Percentiles rank a stretch among this genome's conserved stretches.
Conservation (phyloP, 2,797 vertebrate genomes). For the Choloepus didactylus region DNA sequence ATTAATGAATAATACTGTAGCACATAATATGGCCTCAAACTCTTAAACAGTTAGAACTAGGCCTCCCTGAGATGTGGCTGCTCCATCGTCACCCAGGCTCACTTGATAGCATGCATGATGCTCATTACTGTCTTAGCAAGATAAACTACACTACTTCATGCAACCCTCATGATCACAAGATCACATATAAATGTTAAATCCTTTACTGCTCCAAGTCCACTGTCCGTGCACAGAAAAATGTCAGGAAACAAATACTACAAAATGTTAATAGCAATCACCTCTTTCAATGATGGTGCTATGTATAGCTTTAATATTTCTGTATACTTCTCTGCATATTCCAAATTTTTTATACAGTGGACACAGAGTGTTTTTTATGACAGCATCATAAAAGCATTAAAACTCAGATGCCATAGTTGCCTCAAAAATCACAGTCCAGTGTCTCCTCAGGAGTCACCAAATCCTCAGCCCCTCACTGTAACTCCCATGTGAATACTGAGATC, state of each 20-base stretch:
- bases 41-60: background rate
- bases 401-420: background rate
- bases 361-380: background rate
- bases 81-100: background rate
- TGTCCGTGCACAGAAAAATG: background rate
- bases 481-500: background rate
- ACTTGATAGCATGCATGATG: background rate
- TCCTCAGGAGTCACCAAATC: background rate
- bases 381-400: background rate
- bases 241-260: background rate
- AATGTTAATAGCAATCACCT: background rate
- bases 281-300: background rate
- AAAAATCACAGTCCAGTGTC: background rate
- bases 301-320: background rate
- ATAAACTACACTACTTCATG: background rate
- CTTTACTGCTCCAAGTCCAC: background rate
- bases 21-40: background rate
- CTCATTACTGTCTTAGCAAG: background rate
- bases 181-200: background rate
- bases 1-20: background rate
- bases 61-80: background rate
- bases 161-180: background rate
- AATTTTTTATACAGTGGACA: background rate
- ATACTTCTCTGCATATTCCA: slow-evolving; percentile 22
- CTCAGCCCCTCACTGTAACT: background rate